A percentile compares a stretch with the other conserved stretches of the same genome.
Evolutionary conservation across 2,888 invertebrate species (phyloP).

Genomic region (Pristionchus mayeri): DNA sequence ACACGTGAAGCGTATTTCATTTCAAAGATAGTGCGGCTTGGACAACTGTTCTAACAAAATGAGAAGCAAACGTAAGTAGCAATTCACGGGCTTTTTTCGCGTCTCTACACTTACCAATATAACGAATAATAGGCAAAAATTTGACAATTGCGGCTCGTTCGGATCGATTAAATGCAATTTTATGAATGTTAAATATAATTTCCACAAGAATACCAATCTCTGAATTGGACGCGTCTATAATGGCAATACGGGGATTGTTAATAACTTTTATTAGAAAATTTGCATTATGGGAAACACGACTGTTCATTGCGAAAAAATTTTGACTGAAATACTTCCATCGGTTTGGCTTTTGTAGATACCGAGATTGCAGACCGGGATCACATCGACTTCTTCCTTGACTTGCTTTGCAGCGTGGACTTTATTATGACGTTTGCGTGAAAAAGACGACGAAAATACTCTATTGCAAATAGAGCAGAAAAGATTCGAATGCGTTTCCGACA

Average conservation of each 20-base stretch:
- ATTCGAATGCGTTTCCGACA: not conserved
- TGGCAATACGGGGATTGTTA: not conserved
- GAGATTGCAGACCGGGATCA: not conserved
- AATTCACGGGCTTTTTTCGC: not conserved
- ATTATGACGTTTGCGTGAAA: not conserved
- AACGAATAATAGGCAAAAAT: not conserved
- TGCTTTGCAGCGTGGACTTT: not conserved
- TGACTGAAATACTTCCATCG: not conserved
- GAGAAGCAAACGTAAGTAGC: not conserved
- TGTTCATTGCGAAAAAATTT: not conserved
- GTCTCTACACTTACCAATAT: not conserved
- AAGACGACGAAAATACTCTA: not conserved
- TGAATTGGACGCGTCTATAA: not conserved
- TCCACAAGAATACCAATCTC: not conserved
- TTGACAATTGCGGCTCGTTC: not conserved
- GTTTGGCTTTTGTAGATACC: not conserved
- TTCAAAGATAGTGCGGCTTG: not conserved
- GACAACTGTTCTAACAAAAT: not conserved
- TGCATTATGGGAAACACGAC: not conserved
- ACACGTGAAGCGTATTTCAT: slow-evolving; percentile 5
- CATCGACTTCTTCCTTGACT: not conserved
- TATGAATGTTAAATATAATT: not conserved
- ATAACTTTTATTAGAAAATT: not conserved
- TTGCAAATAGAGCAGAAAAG: not conserved
- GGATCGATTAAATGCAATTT: not conserved